Evolutionary conservation across 1,140 invertebrate genomes (phyloP), one percentile per base, ranked within the genome.

Genomic region (Zaprionus tsacasi): DNA sequence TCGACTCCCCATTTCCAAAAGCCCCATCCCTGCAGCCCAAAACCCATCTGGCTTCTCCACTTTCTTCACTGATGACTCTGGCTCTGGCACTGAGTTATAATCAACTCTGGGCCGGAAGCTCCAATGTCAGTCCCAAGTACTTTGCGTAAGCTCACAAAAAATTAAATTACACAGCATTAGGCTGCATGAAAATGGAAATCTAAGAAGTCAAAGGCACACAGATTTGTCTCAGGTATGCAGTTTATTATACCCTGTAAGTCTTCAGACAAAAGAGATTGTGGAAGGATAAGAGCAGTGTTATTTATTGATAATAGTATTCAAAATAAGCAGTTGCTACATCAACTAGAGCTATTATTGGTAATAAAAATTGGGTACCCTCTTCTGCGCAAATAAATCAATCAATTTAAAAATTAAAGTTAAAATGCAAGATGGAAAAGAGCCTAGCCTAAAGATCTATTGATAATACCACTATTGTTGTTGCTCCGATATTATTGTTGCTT

Each of bases 81-180:
- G 17, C 55, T n/a, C 25, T n/a, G 48, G n/a, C 50, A 35, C 15
- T 4, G 52, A 59, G 56, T 52, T 57, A 70, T 74, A 57, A 74
- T 63, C 66, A 70, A 74, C 71, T 74, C 36, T 30, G 56, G 58
- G 35, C 52, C 36, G 36, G 30, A 11, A 60, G 57, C 56, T 45
- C 36, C 38, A 54, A 54, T 59, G 13, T 43, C 27, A 17, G 35
- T 8, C 17, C 27, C 27, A 63, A 35, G 17, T 17, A 25, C 36
- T 65, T 60, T 45, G 30, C 45, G 30, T 43, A 7, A 13, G 21
- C 25, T 10, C 2, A 66, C 13, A 50, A 40, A 57, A 52, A 48
- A 63, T 38, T 63, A 61, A 74, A 74, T 57, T 69, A 35, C 33
- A 50, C 11, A 13, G 33, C 36, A 38, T 45, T 60, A 12, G 13